These are phyloP conservation scores for cattle (Bos taurus) DNA, from an alignment of 2,113 vertebrate species.

Conservation along the genomic window DNA sequence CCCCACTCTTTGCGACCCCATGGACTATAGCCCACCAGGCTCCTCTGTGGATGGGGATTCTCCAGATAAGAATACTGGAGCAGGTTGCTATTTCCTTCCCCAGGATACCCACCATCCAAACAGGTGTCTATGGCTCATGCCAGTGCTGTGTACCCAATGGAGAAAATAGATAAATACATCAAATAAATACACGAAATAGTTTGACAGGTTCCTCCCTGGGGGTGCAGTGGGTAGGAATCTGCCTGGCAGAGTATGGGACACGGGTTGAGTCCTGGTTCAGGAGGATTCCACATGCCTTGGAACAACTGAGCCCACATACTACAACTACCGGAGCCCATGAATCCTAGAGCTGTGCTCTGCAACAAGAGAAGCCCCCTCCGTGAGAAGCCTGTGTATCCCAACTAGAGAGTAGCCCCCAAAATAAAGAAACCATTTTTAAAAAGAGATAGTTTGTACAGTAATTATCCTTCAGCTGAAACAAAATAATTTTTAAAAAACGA, in stretches of 20 bases:
- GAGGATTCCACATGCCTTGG: neutral
- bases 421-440: neutral
- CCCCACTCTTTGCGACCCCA: neutral
- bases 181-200: neutral
- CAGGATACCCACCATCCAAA: neutral
- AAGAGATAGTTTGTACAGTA: neutral
- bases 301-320: accelerated
- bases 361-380: neutral
- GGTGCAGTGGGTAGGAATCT: neutral
- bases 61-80: neutral
- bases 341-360: neutral
- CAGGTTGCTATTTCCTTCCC: neutral
- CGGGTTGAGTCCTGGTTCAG: neutral
- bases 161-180: neutral
- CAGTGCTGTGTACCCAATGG: too few relatives aligned
- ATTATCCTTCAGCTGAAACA: too few relatives aligned
- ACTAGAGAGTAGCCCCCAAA: neutral
- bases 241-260: neutral
- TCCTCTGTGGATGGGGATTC: neutral
- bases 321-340: neutral
- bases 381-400: neutral
- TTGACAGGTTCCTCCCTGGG: neutral
- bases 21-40: neutral
- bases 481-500: neutral
- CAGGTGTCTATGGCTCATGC: neutral